These are phyloP conservation scores for Phthorimaea operculella DNA, from an alignment of 1,140 invertebrate genomes.

Conservation along the genomic window DNA sequence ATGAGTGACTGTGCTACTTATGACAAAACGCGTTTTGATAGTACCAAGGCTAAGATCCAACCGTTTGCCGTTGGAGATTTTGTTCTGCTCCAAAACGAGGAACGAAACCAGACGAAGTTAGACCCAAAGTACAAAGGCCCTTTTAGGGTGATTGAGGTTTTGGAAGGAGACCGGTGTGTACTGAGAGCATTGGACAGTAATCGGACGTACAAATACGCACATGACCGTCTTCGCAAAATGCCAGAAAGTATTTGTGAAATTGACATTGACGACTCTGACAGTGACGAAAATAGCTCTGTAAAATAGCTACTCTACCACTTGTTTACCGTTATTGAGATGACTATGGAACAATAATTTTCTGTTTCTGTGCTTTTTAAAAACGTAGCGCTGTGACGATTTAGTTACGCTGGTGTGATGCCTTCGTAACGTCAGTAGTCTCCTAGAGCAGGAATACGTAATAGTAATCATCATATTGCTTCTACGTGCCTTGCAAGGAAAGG, in stretches of 20 bases:
- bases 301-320: too few relatives aligned
- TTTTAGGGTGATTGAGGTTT: slow-evolving; percentile 15
- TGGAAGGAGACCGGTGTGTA: slow-evolving; percentile 14
- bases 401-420: too few relatives aligned
- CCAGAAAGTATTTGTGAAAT: not conserved
- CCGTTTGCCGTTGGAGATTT: slow-evolving; percentile 16
- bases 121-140: slow-evolving; percentile 17
- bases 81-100: slow-evolving; percentile 17
- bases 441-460: too few relatives aligned
- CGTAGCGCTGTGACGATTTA: not conserved
- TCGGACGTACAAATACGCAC: slow-evolving; percentile 19
- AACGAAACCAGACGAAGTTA: slow-evolving; percentile 18
- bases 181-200: slow-evolving; percentile 11
- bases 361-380: not conserved
- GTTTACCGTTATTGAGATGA: not conserved
- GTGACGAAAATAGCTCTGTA: too few relatives aligned
- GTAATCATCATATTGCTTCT: too few relatives aligned
- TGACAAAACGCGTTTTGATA: slow-evolving; percentile 14
- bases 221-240: slow-evolving; percentile 10
- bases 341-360: not conserved
- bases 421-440: too few relatives aligned
- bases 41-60: slow-evolving; percentile 8
- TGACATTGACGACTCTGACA: not conserved
- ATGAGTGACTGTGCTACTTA: not conserved
- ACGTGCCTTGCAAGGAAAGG: too few relatives aligned